Conservation (phyloP, 2,888 invertebrate genomes). For the Pristionchus entomophagus region DNA sequence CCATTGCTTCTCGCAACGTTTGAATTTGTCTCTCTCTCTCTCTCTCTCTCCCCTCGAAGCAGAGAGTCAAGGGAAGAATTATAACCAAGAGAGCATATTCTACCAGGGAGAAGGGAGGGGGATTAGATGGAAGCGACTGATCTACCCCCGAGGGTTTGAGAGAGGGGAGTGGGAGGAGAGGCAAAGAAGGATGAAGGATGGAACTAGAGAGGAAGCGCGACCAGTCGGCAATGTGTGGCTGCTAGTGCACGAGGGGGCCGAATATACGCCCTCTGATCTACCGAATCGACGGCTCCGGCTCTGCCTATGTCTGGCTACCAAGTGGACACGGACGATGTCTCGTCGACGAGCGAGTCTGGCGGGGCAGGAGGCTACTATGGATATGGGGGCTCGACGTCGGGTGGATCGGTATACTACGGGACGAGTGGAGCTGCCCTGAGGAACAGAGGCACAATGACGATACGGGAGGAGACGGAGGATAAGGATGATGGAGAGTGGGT, state of each 20-base stretch:
- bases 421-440: background rate
- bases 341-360: background rate
- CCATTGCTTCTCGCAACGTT: too few species aligned
- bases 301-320: slow-evolving; percentile 34
- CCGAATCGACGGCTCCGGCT: background rate
- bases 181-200: background rate
- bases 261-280: too few species aligned
- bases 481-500: slow-evolving; percentile 28
- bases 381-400: slow-evolving; percentile 29
- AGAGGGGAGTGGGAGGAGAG: background rate
- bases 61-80: background rate
- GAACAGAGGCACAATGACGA: slow-evolving; percentile 39
- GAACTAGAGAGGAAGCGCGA: background rate
- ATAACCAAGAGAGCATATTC: background rate
- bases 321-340: slow-evolving; percentile 32
- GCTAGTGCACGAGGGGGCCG: background rate
- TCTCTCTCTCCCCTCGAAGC: too few species aligned
- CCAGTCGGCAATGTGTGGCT: too few species aligned
- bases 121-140: background rate
- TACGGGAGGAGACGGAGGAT: background rate
- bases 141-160: slow-evolving; percentile 12
- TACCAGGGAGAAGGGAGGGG: background rate
- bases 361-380: slow-evolving; percentile 39
- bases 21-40: background rate
- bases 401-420: slow-evolving; percentile 34